Evolutionary conservation across 2,888 invertebrate species (phyloP).

Genomic region (Melanargia galathea): DNA sequence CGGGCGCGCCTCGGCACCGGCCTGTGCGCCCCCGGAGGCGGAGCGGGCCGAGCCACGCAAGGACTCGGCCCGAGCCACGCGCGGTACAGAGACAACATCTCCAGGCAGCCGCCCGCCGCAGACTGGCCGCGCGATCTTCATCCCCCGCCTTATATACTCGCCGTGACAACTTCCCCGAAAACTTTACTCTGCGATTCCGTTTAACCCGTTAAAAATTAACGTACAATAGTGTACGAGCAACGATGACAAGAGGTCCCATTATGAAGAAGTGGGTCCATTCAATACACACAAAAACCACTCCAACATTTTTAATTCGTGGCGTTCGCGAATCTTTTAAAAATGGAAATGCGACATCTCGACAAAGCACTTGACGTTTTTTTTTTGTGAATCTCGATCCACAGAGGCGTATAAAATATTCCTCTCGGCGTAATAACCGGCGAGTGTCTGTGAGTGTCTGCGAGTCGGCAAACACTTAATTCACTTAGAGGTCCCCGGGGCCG

Average conservation of each 20-base stretch:
- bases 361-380: slow-evolving; percentile 43
- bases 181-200: slow-evolving; percentile 24
- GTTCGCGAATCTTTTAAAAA: slow-evolving; percentile 32
- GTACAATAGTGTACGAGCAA: slow-evolving; percentile 15
- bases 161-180: slow-evolving; percentile 10
- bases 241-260: slow-evolving; percentile 17
- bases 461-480: slow-evolving; percentile 60
- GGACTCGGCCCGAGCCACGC: slow-evolving; percentile 79
- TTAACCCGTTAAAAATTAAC: slow-evolving; percentile 33
- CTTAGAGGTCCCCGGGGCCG: slow-evolving; percentile 50
- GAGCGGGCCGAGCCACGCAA: slow-evolving; percentile 71
- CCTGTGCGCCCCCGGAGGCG: slow-evolving; percentile 75
- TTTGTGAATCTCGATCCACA: slow-evolving; percentile 45
- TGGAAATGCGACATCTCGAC: slow-evolving; percentile 34
- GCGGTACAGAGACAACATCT: slow-evolving; percentile 79
- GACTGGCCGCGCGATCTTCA: slow-evolving; percentile 48
- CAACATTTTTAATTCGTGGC: slow-evolving; percentile 34
- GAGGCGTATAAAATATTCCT: slow-evolving; percentile 49
- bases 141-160: slow-evolving; percentile 53
- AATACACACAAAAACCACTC: slow-evolving; percentile 35
- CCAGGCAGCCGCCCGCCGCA: slow-evolving; percentile 49
- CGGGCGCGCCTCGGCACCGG: slow-evolving; percentile 69
- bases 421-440: slow-evolving; percentile 43
- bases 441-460: slow-evolving; percentile 40
- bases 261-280: slow-evolving; percentile 28